phyloP scores from a whole-genome alignment of 2,888 invertebrate genomes.

The Hesperia comma region DNA sequence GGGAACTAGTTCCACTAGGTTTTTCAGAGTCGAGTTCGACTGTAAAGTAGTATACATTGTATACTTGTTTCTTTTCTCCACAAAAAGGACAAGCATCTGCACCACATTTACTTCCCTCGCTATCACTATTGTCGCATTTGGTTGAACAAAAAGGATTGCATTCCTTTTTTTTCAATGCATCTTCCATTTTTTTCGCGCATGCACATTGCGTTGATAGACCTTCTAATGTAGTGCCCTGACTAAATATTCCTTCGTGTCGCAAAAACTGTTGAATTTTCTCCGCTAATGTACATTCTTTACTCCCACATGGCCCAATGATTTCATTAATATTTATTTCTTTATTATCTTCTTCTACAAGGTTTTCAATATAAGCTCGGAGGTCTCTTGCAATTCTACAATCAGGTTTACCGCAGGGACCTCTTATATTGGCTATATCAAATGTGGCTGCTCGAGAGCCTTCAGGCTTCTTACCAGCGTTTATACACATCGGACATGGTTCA shows the following conservation, averaged over 20 bases:
- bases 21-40: constrained; percentile 66
- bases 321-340: constrained; percentile 63
- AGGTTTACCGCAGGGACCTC: constrained; percentile 74
- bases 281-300: constrained; percentile 68
- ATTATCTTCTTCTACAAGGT: constrained; percentile 70
- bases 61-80: constrained; percentile 51
- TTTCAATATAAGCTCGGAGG: constrained; percentile 71
- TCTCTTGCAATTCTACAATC: constrained; percentile 76
- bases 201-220: constrained; percentile 75
- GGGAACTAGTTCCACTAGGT: constrained; percentile 43
- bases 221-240: constrained; percentile 52
- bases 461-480: constrained; percentile 55
- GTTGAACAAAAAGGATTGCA: constrained; percentile 61
- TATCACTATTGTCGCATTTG: constrained; percentile 59
- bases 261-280: constrained; percentile 71
- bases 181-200: constrained; percentile 67
- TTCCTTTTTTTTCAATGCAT: constrained; percentile 55
- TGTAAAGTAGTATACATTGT: constrained; percentile 72
- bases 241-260: constrained; percentile 67
- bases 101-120: constrained; percentile 55
- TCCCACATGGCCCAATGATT: constrained; percentile 75
- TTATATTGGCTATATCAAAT: constrained; percentile 72
- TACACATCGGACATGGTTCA: constrained; percentile 68
- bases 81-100: constrained; percentile 61
- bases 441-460: constrained; percentile 48